A percentile compares a stretch with the other conserved stretches of the same genome.
phyloP scores from a whole-genome alignment of 2,113 vertebrate genomes.

The Galeopterus variegatus region DNA sequence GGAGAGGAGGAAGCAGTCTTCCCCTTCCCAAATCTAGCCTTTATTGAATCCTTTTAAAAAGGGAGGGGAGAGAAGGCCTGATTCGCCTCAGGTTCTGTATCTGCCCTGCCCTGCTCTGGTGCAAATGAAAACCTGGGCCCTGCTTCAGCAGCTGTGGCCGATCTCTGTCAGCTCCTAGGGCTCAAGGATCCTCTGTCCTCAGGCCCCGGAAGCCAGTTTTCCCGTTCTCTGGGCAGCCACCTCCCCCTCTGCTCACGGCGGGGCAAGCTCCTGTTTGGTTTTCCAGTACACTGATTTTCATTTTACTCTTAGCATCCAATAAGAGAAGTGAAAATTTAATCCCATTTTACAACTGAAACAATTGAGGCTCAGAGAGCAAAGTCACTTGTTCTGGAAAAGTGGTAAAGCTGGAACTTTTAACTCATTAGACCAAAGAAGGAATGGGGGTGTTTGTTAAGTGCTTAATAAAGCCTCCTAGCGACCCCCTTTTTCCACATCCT shows the following conservation, averaged over 20 bases:
- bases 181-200: background rate
- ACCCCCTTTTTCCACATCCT: background rate
- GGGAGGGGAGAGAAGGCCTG: background rate
- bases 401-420: background rate
- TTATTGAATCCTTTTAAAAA: background rate
- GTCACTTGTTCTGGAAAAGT: background rate
- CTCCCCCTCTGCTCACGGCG: background rate
- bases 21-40: background rate
- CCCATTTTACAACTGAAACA: background rate
- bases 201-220: background rate
- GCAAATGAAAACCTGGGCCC: background rate
- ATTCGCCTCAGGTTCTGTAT: background rate
- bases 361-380: background rate
- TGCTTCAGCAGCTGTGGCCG: slow-evolving; percentile 20
- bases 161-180: background rate
- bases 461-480: background rate
- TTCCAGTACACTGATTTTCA: background rate
- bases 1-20: background rate
- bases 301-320: background rate
- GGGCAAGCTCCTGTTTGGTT: background rate
- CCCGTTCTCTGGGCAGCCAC: background rate
- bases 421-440: background rate
- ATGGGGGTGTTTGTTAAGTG: background rate
- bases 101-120: background rate
- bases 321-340: background rate